phyloP scores from a whole-genome alignment of 1,140 invertebrate species.

The Zeugodacus cucurbitae region DNA sequence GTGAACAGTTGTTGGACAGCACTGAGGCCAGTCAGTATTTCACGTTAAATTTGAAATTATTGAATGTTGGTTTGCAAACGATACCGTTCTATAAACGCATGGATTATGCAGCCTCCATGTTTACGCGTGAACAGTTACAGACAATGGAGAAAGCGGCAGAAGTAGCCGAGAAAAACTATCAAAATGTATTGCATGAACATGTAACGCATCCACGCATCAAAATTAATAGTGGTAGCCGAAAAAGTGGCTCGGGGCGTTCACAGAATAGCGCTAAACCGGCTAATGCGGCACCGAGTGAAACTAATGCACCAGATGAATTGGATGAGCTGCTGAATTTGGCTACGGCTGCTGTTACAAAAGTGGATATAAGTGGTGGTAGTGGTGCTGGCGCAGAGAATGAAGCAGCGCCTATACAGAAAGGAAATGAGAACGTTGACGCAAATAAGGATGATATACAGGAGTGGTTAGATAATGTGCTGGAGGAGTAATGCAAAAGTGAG shows the following conservation, averaged over 20 bases:
- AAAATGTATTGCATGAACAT: conserved; percentile 50
- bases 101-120: conserved; percentile 56
- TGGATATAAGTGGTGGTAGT: not conserved
- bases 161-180: conserved; percentile 53
- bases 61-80: conserved; percentile 57
- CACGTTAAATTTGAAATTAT: conserved; percentile 54
- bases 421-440: not conserved
- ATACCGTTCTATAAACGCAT: conserved; percentile 64
- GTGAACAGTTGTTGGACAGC: conserved; percentile 51
- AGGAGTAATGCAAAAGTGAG: conserved; percentile 49
- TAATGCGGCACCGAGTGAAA: not conserved
- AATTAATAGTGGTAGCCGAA: conserved; percentile 44
- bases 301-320: conserved; percentile 42
- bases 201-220: conserved; percentile 44
- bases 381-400: conserved; percentile 47
- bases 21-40: conserved; percentile 55
- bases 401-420: not conserved
- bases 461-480: conserved; percentile 61
- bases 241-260: conserved; percentile 34
- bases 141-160: conserved; percentile 57
- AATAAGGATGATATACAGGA: conserved; percentile 61
- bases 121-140: conserved; percentile 52
- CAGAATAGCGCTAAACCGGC: not conserved
- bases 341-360: conserved; percentile 41
- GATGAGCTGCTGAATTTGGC: conserved; percentile 47